Evolutionary conservation across 2,888 invertebrate genomes (phyloP).

Genomic region (Muscina levida): DNA sequence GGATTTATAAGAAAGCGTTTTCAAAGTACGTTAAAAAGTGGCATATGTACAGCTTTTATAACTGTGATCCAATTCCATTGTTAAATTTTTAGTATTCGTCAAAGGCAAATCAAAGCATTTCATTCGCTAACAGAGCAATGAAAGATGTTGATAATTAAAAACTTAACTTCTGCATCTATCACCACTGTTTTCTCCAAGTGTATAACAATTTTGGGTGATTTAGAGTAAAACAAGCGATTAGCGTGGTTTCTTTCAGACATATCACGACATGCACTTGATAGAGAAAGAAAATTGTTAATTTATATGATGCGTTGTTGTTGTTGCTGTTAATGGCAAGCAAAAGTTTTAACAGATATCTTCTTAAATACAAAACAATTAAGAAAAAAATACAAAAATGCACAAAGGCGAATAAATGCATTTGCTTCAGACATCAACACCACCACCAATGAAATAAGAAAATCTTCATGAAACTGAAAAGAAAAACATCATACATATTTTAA

Average conservation of each 20-base stretch:
- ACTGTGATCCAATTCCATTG: too few relatives aligned
- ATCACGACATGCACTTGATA: conserved; percentile 70
- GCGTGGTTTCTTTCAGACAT: conserved; percentile 8
- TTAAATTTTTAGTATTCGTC: too few relatives aligned
- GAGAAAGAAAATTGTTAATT: conserved; percentile 63
- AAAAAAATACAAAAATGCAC: conserved; percentile 50
- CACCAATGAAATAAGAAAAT: conserved; percentile 33
- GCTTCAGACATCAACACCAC: conserved; percentile 34
- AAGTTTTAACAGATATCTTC: conserved; percentile 22
- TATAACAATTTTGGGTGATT: conserved; percentile 73
- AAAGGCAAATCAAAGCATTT: too few relatives aligned
- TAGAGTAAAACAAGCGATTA: conserved; percentile 74
- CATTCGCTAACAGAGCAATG: too few relatives aligned
- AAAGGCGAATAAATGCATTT: conserved; percentile 56
- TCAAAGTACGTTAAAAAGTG: too few relatives aligned
- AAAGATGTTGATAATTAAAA: too few relatives aligned
- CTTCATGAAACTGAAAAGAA: conserved; percentile 36
- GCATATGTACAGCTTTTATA: too few relatives aligned
- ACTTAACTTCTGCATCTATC: too few relatives aligned
- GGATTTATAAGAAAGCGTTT: too few relatives aligned
- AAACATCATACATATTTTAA: conserved; percentile 41
- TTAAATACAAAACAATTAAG: conserved; percentile 41
- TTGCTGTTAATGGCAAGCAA: background rate
- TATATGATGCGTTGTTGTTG: conserved; percentile 37
- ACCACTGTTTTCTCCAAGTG: conserved; percentile 65